These are phyloP conservation scores for Pachyrhynchus sulphureomaculatus DNA, from an alignment of 1,140 invertebrate species.

Conservation along the genomic window DNA sequence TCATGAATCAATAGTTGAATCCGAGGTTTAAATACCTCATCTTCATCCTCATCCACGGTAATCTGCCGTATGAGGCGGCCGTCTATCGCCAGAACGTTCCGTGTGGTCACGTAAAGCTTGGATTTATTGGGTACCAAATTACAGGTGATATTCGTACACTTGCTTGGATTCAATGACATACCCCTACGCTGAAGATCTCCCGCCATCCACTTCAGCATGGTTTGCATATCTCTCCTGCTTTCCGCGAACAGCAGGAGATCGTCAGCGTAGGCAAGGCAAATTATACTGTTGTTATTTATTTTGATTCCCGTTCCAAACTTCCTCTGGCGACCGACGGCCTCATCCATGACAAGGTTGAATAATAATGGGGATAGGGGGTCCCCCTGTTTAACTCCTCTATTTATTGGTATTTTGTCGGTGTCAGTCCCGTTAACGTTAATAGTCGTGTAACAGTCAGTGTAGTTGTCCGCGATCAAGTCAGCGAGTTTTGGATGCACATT, in stretches of 20 bases:
- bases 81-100: neutral
- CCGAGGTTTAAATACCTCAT: slow-evolving; percentile 12
- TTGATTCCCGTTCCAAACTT: neutral
- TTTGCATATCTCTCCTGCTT: slow-evolving; percentile 25
- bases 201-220: neutral
- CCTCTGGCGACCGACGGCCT: slow-evolving; percentile 32
- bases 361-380: slow-evolving; percentile 53
- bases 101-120: neutral
- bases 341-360: slow-evolving; percentile 54
- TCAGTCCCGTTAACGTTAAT: neutral
- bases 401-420: slow-evolving; percentile 27
- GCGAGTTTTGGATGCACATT: neutral
- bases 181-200: neutral
- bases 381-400: slow-evolving; percentile 54
- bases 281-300: slow-evolving; percentile 20
- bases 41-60: neutral
- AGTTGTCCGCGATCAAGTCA: too few relatives aligned
- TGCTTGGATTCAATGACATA: neutral
- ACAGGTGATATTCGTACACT: neutral
- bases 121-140: neutral
- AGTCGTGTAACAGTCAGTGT: neutral
- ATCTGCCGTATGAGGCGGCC: neutral
- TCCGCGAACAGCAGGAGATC: slow-evolving; percentile 47
- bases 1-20: neutral
- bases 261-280: slow-evolving; percentile 50